Evolutionary conservation across 2,888 invertebrate species (phyloP), one percentile per base, ranked within the genome.

Genomic region (Melieria crassipennis): DNA sequence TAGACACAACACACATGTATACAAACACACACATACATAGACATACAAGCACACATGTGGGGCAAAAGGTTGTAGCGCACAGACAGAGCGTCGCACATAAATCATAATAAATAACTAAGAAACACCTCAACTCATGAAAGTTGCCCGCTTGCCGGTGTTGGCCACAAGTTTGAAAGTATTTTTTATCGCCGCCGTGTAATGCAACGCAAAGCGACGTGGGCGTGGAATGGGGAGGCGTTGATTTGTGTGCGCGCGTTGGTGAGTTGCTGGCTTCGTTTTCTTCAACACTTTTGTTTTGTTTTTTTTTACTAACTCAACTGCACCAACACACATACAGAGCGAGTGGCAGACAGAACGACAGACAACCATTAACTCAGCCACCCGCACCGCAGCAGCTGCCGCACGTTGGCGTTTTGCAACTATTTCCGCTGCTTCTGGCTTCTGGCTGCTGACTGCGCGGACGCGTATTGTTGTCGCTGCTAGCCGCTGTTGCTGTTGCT

Each of bases 81-180:
- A 52, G 45, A 60, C 45, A 16, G 42, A 48, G 4, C 65, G 64
- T 65, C 76, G 78, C 79, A 82, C 78, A 82, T 82, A 82, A 82
- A 82, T 82, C 82, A 82, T 82, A 82, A 83, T 83, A 82, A 82
- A 82, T 82, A 82, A 82, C 81, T 82, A 79, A 76, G 78, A 79
- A 82, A 83, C 80, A 82, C 83, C 83, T 79, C 78, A 77, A 75
- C 78, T 75, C 76, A 79, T 75, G 77, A 82, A 81, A 79, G 76
- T 47, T 55, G 64, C 64, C 47, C 56, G 50, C 63, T 70, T 50
- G 71, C 30, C 70, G 50, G 66, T 69, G 74, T 73, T 74, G 71
- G 68, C 68, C 72, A 75, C 77, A 78, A 76, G 74, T 78, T 76
- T 72, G 42, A 65, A 75, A 77, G 74, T 77, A 75, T 73, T 75